Base-by-base conservation (phyloP, 2,888 invertebrate genomes). In the Heteropelma amictum region DNA sequence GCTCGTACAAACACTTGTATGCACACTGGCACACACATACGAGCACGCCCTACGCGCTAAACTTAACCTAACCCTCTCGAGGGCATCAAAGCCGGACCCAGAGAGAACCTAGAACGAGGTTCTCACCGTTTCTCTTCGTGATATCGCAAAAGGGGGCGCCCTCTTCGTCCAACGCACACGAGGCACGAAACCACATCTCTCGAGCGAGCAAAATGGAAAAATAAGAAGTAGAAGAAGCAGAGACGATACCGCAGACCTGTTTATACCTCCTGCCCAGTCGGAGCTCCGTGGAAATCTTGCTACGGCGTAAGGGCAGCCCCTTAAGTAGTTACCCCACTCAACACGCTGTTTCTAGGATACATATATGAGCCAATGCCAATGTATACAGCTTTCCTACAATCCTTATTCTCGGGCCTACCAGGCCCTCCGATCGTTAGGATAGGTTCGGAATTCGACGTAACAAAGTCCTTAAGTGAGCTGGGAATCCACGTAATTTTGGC, bases 41-140 rank as follows among this genome's bases (percentile, higher is more conserved):
- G 49, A 3, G n/a, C 30, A 53, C 30, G 83, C 84, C 84, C 86
- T 83, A 80, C 80, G 82, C 85, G 80, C 81, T 77, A 76, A 67
- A 77, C 85, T 83, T 81, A 80, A 82, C 81, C 76, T 70, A 80
- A 80, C 79, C 80, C 67, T 58, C 54, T 61, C 63, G 69, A 51
- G 72, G 64, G 61, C 70, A 70, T 60, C 76, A 49, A 69, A 69
- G 71, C 64, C 40, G 47, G 65, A 69, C 54, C 72, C 56, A 1
- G 70, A 19, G 60, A 64, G 63, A 76, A 72, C 72, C 69, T 76
- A 72, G 72, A 69, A 72, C 42, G 69, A 76, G 72, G 65, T 76
- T 76, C 76, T 68, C 76, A 72, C 72, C 72, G 72, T 68, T 63
- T 35, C 61, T 61, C 35, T 61, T 35, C 19, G 69, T 63, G 69